Base-by-base conservation (phyloP, 2,888 invertebrate species). In the Apamea crenata region DNA sequence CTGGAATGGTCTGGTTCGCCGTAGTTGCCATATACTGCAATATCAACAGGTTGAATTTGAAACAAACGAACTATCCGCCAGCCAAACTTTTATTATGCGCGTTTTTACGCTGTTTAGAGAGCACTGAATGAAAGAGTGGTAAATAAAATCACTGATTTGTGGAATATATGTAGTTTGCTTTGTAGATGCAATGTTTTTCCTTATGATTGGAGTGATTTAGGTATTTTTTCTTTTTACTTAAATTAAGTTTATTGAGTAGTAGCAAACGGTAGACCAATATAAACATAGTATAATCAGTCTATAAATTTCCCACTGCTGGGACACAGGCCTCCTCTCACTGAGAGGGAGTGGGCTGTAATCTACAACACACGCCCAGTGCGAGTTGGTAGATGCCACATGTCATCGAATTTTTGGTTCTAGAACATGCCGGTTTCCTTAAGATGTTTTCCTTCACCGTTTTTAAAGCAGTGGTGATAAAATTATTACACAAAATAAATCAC, bases 41-140 rank as follows among this genome's bases (percentile, higher is more conserved):
- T 29, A 77, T 53, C 84, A 86, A 84, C 84, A 86, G 83, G 82
- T 85, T 73, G 76, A 69, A 69, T 81, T 81, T 72, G 14, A 69
- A 82, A 80, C 85, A 66, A 72, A 71, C 67, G 59, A 63, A 81
- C 61, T 70, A 70, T n/a, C 21, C 32, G 18, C 18, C 25, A 10
- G 18, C 18, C 25, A 10, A 59, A 69, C 44, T 84, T 84, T 84
- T 84, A 65, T 32, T 79, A 65, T 73, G 18, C 59, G 59, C 66
- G 14, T 59, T 68, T 79, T 71, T 56, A 29, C 47, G 1, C 47
- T 56, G 40, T 80, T 67, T 70, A 63, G 16, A 68, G 53, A 56
- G 7, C 56, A 40, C 25, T 56, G 70, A 32, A 71, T 71, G 21
- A 69, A 59, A 44, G 1, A 29, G 18, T 1, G 3, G n/a, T 32